Percentiles rank a stretch among this genome's conserved stretches.
These are phyloP conservation scores for Scytalopus superciliaris DNA, from an alignment of 2,113 vertebrate genomes.

Conservation along the genomic window DNA sequence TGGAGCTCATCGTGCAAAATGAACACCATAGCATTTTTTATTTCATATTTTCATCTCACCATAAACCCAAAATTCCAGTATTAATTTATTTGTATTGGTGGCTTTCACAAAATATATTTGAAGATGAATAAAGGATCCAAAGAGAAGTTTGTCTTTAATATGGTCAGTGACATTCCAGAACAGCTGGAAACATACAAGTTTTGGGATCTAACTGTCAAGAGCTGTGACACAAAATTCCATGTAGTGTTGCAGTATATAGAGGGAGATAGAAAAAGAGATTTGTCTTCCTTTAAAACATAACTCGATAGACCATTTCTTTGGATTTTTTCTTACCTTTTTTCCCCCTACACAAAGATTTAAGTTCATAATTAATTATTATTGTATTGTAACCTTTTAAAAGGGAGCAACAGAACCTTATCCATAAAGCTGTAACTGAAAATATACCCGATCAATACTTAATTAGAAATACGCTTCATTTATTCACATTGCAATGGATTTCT, in stretches of 20 bases:
- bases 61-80: not conserved
- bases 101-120: not conserved
- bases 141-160: not conserved
- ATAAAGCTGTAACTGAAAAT: not conserved
- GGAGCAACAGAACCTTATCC: not conserved
- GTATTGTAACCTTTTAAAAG: not conserved
- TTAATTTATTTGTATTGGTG: not conserved
- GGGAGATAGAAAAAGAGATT: not conserved
- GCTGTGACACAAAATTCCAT: not conserved
- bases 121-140: not conserved
- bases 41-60: not conserved
- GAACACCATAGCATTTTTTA: not conserved
- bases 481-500: not conserved
- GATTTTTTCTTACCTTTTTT: not conserved
- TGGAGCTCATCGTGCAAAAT: not conserved
- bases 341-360: not conserved
- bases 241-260: not conserved
- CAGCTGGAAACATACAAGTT: not conserved
- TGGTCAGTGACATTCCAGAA: not conserved
- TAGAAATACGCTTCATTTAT: not conserved
- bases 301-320: not conserved
- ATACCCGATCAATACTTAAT: not conserved
- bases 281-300: not conserved
- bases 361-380: not conserved
- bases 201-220: not conserved